phyloP scores from a whole-genome alignment of 2,797 vertebrate species.

The Neopelma chrysocephalum region DNA sequence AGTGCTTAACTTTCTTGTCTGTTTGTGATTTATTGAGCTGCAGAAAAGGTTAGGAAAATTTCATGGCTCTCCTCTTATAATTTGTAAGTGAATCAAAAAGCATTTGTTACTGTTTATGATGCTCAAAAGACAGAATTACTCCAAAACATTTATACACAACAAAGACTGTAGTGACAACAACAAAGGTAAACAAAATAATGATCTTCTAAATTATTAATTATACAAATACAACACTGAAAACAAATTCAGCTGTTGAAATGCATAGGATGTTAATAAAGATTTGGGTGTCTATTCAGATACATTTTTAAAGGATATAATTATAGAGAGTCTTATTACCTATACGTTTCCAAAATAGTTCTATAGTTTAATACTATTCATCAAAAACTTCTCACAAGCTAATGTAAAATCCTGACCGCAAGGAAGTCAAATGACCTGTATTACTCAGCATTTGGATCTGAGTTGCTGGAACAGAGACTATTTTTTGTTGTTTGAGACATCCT shows the following conservation, averaged over 20 bases:
- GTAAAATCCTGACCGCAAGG: background rate
- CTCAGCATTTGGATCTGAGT: background rate
- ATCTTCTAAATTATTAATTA: conserved; percentile 54
- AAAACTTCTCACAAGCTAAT: background rate
- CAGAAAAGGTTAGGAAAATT: conserved; percentile 83
- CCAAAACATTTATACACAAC: conserved; percentile 67
- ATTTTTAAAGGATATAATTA: background rate
- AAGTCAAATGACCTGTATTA: background rate
- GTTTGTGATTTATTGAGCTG: conserved; percentile 83
- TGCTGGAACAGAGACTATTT: background rate
- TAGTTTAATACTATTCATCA: background rate
- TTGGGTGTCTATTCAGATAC: background rate
- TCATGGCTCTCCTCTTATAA: conserved; percentile 77
- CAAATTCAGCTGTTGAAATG: conserved; percentile 17
- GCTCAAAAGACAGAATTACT: conserved; percentile 74
- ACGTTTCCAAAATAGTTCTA: background rate
- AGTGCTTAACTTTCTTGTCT: conserved; percentile 82
- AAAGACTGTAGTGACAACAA: conserved; percentile 49
- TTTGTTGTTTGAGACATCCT: background rate
- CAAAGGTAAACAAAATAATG: conserved; percentile 43
- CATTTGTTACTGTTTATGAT: conserved; percentile 80
- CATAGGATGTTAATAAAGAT: background rate
- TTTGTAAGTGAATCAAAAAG: conserved; percentile 81
- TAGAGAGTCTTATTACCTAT: background rate
- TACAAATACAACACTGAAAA: background rate